Conservation (phyloP, 2,888 invertebrate genomes). For the Leptura quadrifasciata region DNA sequence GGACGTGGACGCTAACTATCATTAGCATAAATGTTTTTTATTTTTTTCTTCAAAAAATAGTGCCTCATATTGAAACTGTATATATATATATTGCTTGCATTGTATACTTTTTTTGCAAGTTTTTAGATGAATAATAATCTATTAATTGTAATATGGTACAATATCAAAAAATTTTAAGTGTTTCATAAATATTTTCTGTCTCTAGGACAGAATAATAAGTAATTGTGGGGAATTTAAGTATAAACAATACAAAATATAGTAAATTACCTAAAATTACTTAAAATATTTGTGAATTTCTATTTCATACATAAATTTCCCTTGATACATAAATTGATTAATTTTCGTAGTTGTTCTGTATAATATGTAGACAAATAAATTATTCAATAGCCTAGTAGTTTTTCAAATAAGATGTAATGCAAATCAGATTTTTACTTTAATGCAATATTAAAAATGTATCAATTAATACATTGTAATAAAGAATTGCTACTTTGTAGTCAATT, state of each 20-base stretch:
- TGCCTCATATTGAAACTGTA: constrained; percentile 46
- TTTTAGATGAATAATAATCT: constrained; percentile 20
- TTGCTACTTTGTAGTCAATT: constrained; percentile 37
- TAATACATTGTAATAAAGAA: constrained; percentile 42
- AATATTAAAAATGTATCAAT: constrained; percentile 43
- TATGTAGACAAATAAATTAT: constrained; percentile 28
- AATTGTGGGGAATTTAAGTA: constrained; percentile 27
- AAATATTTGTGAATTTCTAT: constrained; percentile 14
- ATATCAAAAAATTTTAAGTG: constrained; percentile 12
- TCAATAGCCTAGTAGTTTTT: constrained; percentile 39
- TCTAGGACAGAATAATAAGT: constrained; percentile 30
- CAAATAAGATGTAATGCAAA: constrained; percentile 32
- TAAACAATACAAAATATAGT: constrained; percentile 10
- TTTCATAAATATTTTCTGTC: constrained; percentile 17
- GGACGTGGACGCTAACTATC: background rate
- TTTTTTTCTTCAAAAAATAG: constrained; percentile 45
- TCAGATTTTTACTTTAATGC: constrained; percentile 42
- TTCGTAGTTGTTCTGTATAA: constrained; percentile 19
- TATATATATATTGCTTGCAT: constrained; percentile 48
- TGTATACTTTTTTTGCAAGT: constrained; percentile 46
- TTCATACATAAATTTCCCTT: constrained; percentile 12
- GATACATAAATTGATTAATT: constrained; percentile 19
- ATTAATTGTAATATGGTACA: constrained; percentile 20
- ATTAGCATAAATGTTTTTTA: constrained; percentile 29
- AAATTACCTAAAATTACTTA: constrained; percentile 27